phyloP scores from a whole-genome alignment of 2,888 invertebrate genomes.

The Elgonia sp. region DNA sequence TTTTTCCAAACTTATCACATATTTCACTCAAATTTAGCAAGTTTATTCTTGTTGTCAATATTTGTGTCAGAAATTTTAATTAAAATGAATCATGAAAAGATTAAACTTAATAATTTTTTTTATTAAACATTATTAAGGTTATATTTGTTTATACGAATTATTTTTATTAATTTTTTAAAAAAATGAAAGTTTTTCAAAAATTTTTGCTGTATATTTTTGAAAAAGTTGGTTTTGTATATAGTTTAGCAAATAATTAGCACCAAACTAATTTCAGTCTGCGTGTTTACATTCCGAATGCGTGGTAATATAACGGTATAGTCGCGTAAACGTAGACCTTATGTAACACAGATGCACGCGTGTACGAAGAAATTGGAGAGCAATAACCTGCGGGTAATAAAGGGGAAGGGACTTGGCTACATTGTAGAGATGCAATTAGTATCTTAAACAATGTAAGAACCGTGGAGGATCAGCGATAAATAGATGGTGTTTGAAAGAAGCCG shows the following conservation, averaged over 20 bases:
- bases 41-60: no score
- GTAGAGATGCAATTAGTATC: conserved; percentile 26
- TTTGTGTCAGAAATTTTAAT: no score
- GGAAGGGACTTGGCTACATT: neutral
- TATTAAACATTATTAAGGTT: no score
- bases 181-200: no score
- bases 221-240: neutral
- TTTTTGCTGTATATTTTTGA: no score
- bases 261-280: conserved; percentile 52
- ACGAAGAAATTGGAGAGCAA: conserved; percentile 62
- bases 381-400: conserved; percentile 36
- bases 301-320: conserved; percentile 49
- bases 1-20: no score
- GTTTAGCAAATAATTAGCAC: conserved; percentile 23
- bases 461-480: conserved; percentile 1
- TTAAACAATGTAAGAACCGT: conserved; percentile 31
- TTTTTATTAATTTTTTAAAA: no score
- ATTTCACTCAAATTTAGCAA: no score
- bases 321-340: conserved; percentile 48
- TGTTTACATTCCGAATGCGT: conserved; percentile 58
- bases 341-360: conserved; percentile 53
- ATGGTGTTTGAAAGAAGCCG: neutral
- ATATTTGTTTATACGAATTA: no score
- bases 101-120: no score
- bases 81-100: no score